These are phyloP conservation scores for Leucosticte australis DNA, from an alignment of 2,113 vertebrate genomes.

Conservation along the genomic window DNA sequence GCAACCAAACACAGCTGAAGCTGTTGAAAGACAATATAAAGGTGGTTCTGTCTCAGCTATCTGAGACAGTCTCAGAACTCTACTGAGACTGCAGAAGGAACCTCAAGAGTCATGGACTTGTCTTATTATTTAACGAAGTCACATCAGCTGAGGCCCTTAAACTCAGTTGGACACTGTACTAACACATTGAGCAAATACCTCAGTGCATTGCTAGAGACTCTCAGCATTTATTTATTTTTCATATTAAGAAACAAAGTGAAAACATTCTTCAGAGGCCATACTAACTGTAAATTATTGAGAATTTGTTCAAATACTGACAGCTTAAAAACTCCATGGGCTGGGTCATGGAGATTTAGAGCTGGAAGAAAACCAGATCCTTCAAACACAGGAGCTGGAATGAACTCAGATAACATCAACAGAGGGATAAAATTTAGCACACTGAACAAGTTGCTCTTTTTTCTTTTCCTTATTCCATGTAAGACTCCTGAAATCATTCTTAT, in stretches of 20 bases:
- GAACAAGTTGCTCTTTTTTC: neutral
- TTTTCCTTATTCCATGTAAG: neutral
- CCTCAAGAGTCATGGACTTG: neutral
- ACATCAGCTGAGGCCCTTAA: neutral
- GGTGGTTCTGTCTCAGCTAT: neutral
- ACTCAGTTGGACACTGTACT: neutral
- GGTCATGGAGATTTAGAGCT: neutral
- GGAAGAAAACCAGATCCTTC: neutral
- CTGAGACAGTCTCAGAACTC: neutral
- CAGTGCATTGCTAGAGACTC: neutral
- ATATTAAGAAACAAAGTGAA: neutral
- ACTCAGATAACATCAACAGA: neutral
- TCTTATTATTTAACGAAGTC: neutral
- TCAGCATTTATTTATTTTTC: constrained; percentile 11
- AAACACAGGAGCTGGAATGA: neutral
- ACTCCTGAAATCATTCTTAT: neutral
- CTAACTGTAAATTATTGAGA: neutral
- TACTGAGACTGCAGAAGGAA: neutral
- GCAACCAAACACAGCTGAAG: neutral
- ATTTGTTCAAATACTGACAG: neutral
- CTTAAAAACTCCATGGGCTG: constrained; percentile 3
- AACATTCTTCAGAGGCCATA: constrained; percentile 1
- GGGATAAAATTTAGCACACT: neutral
- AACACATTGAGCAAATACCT: neutral
- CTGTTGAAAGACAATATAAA: neutral